Conservation (phyloP, 2,113 vertebrate genomes). For the Cettia cetti region DNA sequence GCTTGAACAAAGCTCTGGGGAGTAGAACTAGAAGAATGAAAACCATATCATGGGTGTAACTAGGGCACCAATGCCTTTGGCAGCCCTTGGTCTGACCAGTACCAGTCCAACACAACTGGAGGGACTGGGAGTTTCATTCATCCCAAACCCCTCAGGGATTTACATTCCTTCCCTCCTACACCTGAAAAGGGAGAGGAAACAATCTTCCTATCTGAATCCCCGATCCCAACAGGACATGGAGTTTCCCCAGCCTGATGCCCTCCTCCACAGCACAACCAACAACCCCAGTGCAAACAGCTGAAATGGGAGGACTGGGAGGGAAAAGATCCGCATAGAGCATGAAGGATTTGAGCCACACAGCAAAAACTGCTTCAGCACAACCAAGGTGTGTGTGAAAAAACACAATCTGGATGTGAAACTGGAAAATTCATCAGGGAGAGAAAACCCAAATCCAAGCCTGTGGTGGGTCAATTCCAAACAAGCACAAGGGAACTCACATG, state of each 20-base stretch:
- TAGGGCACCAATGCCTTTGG: rapidly evolving
- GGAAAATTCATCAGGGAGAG: too few species aligned
- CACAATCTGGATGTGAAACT: not conserved
- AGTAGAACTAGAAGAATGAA: not conserved
- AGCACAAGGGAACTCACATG: not conserved
- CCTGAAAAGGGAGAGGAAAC: not conserved
- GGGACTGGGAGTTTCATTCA: not conserved
- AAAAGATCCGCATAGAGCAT: rapidly evolving
- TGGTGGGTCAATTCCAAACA: not conserved
- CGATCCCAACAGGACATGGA: rapidly evolving
- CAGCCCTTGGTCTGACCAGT: not conserved
- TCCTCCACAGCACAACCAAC: not conserved
- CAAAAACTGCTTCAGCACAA: not conserved
- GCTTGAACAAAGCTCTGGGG: not conserved
- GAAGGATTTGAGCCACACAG: not conserved
- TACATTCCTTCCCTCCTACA: not conserved
- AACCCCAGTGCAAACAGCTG: not conserved
- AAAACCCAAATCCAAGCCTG: not conserved
- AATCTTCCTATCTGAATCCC: not conserved
- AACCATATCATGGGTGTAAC: not conserved
- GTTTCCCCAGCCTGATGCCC: not conserved
- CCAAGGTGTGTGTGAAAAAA: not conserved
- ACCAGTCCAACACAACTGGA: not conserved
- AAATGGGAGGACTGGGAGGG: not conserved
- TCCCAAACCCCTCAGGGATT: not conserved